Base-by-base conservation (phyloP, 1,140 invertebrate genomes). In the Zeugodacus cucurbitae region DNA sequence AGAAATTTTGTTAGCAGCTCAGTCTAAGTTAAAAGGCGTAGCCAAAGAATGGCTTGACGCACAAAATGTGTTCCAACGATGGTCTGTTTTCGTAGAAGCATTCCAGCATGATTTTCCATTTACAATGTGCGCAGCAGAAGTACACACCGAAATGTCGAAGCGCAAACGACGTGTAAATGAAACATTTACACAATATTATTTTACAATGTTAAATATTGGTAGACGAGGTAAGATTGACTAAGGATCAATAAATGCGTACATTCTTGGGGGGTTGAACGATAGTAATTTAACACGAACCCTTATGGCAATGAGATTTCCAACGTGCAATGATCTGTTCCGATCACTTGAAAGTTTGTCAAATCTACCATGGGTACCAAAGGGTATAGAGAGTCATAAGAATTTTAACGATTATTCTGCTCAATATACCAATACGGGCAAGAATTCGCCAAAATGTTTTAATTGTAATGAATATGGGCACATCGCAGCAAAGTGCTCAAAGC, bases 1-100 rank as follows among this genome's bases (percentile, higher is more conserved):
- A 86, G 48, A 44, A n/a, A 10, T 6, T 86, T 6, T 86, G 48
- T 48, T 48, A n/a, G 37, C 85, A 3, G 34, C 54, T 57, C 41
- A 86, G 85, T 44, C 37, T 44, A 86, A 86, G 44, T 22, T 86
- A n/a, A 57, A 86, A 54, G 85, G 85, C 37, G 48, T 86, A 8
- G 44, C 85, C 22, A 86, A 86, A 34, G 57, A 58, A 58, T 58
- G 57, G 57, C 14, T 58, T 58, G 57, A 58, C 57, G 5, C 17
- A 58, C 57, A 10, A 58, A 58, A 58, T 58, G 57, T 58, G 17
- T 58, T 58, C 22, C 57, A 17, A 17, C 5, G 17, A 58, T 58
- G 5, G 1, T 58, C 57, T 22, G 10, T 17, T 17, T 58, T 58
- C 22, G 57, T 20, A 22, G 22, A 17, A 58, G 57, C 57, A 58